Evolutionary conservation across 2,113 vertebrate genomes (phyloP), one percentile per base, ranked within the genome.

Genomic region (Caranx ignobilis): DNA sequence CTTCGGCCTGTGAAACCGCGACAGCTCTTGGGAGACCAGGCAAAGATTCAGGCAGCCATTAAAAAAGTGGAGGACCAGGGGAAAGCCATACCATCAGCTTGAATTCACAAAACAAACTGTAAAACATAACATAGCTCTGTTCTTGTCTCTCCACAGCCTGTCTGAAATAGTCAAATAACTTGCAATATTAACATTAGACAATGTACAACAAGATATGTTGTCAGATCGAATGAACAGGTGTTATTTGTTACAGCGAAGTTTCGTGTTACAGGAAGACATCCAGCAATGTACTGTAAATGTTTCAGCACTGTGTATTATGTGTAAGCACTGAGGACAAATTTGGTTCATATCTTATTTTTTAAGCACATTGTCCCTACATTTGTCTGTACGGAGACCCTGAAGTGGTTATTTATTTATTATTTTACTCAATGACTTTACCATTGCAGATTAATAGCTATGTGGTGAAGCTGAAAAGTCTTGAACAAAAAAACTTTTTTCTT

Each of bases 51-150:
- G 79, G 97, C 96, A 19, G 98, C 98, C 72, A 99, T 99, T 91
- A 97, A 96, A 90, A 98, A 97, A 92, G 97, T 99, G 77, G 97
- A 99, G 74, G 97, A 99, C 91, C 98, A 99, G 95, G 98, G 98
- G 64, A 99, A 98, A 95, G 98, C 95, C n/a, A 92, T 71, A 63
- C 59, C 72, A 5, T 76, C 86, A 26, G 84, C 83, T 66, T 90
- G 84, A 95, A 84, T 12, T 10, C 45, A 35, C 34, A 50, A 10
- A 21, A 64, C 11, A 21, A 31, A 39, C 45, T 57, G 15, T 67
- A 37, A 64, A 32, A 68, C 7, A 26, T 15, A 26, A 75, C 57
- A 26, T 32, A 47, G 19, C 56, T 41, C 62, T 37, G 62, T 12
- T 52, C 21, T 74, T 18, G 39, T 79, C 59, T 55, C 55, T 64